Percentiles rank a stretch among this genome's conserved stretches.
These are phyloP conservation scores for Acanthochromis polyacanthus DNA, from an alignment of 2,113 vertebrate species.

Conservation along the genomic window DNA sequence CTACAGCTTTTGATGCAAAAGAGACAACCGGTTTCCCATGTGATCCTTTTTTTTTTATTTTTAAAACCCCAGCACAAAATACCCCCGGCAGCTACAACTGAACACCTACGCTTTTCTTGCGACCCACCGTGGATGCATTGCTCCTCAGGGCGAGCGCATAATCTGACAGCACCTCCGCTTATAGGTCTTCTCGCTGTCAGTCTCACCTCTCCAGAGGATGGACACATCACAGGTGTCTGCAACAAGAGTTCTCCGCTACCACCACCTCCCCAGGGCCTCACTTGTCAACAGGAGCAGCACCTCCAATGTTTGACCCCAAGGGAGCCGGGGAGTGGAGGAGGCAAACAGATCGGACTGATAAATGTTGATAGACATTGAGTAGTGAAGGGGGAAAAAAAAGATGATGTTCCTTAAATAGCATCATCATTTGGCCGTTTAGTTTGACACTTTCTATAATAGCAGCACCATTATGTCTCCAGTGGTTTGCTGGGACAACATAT, in stretches of 20 bases:
- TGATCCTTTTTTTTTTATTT: too few relatives aligned
- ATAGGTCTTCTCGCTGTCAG: slow-evolving; percentile 69
- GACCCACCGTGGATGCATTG: slow-evolving; percentile 4
- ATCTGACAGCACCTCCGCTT: slow-evolving; percentile 67
- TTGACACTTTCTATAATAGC: background rate
- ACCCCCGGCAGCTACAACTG: background rate
- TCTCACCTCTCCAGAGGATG: slow-evolving; percentile 59
- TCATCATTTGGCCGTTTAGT: background rate
- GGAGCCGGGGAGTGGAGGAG: slow-evolving; percentile 13
- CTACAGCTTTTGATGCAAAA: too few relatives aligned
- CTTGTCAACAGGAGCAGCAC: slow-evolving; percentile 66
- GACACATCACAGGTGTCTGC: slow-evolving; percentile 63
- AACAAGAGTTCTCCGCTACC: slow-evolving; percentile 6
- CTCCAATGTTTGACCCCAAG: slow-evolving; percentile 58
- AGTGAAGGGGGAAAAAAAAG: too few relatives aligned
- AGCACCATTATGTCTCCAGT: too few relatives aligned
- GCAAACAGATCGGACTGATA: background rate
- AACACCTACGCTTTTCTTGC: background rate
- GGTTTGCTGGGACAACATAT: too few relatives aligned
- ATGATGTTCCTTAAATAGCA: background rate
- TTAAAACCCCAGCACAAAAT: too few relatives aligned
- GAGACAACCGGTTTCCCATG: too few relatives aligned
- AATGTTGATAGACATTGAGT: background rate
- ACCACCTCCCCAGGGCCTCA: slow-evolving; percentile 46
- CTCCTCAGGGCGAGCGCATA: slow-evolving; percentile 54